Evolutionary conservation across 92 coral and sea anemone species (phyloP), one percentile per base, ranked within the genome.

Genomic region (Umimayanthus chanpuru): DNA sequence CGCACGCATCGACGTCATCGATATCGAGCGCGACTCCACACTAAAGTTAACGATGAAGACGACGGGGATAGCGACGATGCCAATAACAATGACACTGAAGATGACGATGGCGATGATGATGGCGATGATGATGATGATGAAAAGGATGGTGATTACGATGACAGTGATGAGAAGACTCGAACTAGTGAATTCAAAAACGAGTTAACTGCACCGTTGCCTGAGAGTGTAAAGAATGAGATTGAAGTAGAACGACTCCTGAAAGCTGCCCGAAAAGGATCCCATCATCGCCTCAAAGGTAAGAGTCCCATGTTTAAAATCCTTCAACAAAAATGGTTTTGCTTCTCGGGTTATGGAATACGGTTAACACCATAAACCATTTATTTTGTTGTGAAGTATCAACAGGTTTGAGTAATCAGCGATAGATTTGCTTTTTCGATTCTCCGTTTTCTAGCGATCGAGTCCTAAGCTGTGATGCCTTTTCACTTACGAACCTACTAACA

Each of bases 171-270:
- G 25, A 83, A 44, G 9, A 47, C 40, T 68, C 41, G 67, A 2
- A 50, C n/a, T 26, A 26, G 30, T 28, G 53, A 43, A 4, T 21
- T 70, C 3, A 83, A 49, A 50, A 76, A 23, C 12, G 78, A 30
- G 29, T 12, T 14, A 38, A 83, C 43, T 28, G 61, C 25, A 16
- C 87, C 87, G 41, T 47, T 83, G 32, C 87, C 87, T 28, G 87
- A 83, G 30, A 83, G 50, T 41, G 66, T 83, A 58, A 29, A 70
- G 79, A 72, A 47, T 43, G 87, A 83, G 43, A 70, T 83, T 32
- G 65, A 70, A 70, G 87, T 67, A 43, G 87, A 70, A 29, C 55
- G 87, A 44, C 76, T 83, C 10, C 21, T 83, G 53, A 83, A 44
- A 72, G 87, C 68, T 41, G 87, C 65, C 14, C 87, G 43, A 26